Evolutionary conservation across 2,113 vertebrate species (phyloP).

Genomic region (Eulemur macaco): DNA sequence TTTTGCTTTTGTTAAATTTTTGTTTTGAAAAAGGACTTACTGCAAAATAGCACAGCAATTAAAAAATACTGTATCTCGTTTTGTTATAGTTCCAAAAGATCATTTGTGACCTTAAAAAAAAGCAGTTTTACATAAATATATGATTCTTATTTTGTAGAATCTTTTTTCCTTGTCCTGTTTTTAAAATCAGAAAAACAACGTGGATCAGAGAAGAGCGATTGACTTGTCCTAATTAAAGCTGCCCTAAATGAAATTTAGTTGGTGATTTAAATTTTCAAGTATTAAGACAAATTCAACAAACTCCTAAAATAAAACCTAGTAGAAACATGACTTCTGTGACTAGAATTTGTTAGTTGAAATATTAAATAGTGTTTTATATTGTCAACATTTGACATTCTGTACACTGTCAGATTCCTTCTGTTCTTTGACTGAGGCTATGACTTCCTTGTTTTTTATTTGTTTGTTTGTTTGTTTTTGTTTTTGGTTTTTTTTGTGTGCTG

Average conservation of each 20-base stretch:
- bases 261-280: slow-evolving; percentile 13
- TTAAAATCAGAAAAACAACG: background rate
- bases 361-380: background rate
- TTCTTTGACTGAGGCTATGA: background rate
- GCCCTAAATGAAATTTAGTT: background rate
- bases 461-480: too few relatives aligned
- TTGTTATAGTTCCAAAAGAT: background rate
- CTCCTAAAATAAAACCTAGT: background rate
- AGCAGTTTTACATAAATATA: background rate
- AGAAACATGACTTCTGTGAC: background rate
- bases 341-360: background rate
- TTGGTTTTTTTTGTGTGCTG: background rate
- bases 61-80: background rate
- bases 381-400: background rate
- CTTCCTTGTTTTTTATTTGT: background rate
- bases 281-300: background rate
- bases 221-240: background rate
- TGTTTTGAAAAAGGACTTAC: background rate
- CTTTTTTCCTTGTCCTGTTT: background rate
- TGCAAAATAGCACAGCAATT: background rate
- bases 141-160: background rate
- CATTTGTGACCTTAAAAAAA: background rate
- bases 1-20: slow-evolving; percentile 20
- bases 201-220: background rate
- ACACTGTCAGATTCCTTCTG: background rate